Evolutionary conservation across 2,797 vertebrate species (phyloP).

Genomic region (Artibeus lituratus): DNA sequence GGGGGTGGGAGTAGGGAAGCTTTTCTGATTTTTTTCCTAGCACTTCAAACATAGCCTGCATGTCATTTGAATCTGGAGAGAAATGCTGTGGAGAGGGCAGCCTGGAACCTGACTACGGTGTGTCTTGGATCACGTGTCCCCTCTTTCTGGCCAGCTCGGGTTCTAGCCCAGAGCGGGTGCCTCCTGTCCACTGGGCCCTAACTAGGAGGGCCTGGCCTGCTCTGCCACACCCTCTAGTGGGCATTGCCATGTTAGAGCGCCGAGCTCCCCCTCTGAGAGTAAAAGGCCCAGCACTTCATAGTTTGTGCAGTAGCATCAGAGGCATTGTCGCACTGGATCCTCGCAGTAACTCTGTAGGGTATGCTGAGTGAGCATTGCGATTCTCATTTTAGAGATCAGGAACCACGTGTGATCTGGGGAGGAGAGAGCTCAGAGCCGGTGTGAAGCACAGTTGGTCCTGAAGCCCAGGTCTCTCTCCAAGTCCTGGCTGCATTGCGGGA

Average conservation of each 20-base stretch:
- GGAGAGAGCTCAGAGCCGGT: not conserved
- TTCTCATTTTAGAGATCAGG: not conserved
- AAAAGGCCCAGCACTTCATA: not conserved
- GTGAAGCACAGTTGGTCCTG: not conserved
- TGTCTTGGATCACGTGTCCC: not conserved
- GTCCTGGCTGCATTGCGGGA: not conserved
- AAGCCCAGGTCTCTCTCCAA: not conserved
- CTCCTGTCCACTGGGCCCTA: not conserved
- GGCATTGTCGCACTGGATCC: not conserved
- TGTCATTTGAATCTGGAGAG: not conserved
- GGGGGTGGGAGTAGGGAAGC: not conserved
- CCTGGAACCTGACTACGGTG: not conserved
- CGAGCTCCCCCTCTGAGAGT: not conserved
- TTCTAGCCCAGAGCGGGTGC: not conserved
- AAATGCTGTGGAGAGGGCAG: not conserved
- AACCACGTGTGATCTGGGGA: not conserved
- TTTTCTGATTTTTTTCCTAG: constrained; percentile 13
- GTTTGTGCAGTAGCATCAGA: not conserved
- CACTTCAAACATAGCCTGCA: not conserved
- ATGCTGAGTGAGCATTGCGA: not conserved
- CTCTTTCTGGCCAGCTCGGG: not conserved
- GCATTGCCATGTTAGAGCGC: not conserved
- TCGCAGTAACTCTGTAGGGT: not conserved
- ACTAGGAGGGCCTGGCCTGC: not conserved
- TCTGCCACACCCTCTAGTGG: constrained; percentile 62